Percentiles rank a stretch among this genome's conserved stretches.
Evolutionary conservation across 1,140 invertebrate species (phyloP).

Genomic region (Choristoneura fumiferana): DNA sequence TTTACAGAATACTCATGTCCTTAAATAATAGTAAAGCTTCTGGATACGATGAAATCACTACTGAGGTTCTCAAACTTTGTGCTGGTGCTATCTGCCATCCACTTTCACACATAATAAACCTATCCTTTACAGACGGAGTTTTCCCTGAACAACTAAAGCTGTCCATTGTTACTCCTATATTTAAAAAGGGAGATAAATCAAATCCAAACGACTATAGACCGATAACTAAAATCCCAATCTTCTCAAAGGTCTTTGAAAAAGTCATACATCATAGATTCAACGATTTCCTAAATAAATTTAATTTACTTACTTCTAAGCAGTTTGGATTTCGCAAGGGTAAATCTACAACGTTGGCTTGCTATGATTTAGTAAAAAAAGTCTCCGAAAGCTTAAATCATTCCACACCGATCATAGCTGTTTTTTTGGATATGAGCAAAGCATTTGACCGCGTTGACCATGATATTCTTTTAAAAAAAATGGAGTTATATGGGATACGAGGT

Average conservation of each 20-base stretch:
- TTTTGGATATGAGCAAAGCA: no score
- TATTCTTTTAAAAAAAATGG: no score
- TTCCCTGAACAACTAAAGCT: constrained; percentile 2
- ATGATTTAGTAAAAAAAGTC: neutral
- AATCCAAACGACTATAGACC: constrained; percentile 1
- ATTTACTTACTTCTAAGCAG: neutral
- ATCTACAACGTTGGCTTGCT: neutral
- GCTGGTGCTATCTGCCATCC: neutral
- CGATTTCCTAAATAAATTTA: neutral
- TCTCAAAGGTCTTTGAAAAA: constrained; percentile 4
- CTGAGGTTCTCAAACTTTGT: constrained; percentile 16
- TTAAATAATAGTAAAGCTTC: constrained; percentile 17
- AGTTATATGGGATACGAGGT: no score
- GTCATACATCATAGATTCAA: neutral
- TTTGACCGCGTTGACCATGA: no score
- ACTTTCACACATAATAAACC: constrained; percentile 4
- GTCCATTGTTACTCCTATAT: neutral
- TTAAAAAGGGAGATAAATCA: constrained; percentile 11
- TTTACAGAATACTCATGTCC: neutral
- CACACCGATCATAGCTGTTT: neutral
- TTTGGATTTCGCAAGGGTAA: neutral
- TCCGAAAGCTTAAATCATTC: neutral
- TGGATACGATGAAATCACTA: constrained; percentile 13
- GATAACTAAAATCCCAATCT: neutral
- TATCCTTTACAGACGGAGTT: neutral